Percentiles rank a stretch among this genome's conserved stretches.
These are phyloP conservation scores for Zhengitettix transpicula DNA, from an alignment of 2,888 invertebrate species.

Conservation along the genomic window DNA sequence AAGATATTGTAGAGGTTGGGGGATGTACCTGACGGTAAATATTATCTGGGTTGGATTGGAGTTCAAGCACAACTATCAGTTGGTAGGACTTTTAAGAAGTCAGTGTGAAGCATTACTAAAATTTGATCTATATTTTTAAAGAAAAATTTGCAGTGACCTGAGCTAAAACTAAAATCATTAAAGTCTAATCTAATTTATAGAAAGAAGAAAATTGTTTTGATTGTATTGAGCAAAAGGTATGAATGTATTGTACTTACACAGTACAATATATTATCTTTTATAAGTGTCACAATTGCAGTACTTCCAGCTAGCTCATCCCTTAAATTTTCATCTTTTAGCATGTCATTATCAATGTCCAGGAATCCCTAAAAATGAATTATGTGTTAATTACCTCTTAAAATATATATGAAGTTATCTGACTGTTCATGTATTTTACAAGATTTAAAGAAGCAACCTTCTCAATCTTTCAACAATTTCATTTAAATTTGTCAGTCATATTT, in stretches of 20 bases:
- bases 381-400: not conserved
- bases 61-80: too few relatives aligned
- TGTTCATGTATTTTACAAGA: not conserved
- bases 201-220: not conserved
- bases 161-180: too few relatives aligned
- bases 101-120: too few relatives aligned
- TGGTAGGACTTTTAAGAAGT: too few relatives aligned
- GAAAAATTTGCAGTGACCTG: not conserved
- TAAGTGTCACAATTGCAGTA: slow-evolving; percentile 72
- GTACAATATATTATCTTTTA: slow-evolving; percentile 72
- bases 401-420: too few relatives aligned
- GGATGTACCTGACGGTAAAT: too few relatives aligned
- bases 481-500: not conserved
- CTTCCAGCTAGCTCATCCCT: slow-evolving; percentile 90
- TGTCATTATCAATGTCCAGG: slow-evolving; percentile 80
- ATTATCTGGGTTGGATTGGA: too few relatives aligned
- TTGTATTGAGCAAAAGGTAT: not conserved
- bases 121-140: not conserved
- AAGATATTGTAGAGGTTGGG: too few relatives aligned
- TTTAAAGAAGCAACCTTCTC: not conserved
- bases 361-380: slow-evolving; percentile 43
- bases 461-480: not conserved
- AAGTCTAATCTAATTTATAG: too few relatives aligned
- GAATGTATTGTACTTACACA: slow-evolving; percentile 41
- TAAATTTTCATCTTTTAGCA: slow-evolving; percentile 74